Base-by-base conservation (phyloP, 2,113 vertebrate species). In the Podilymbus podiceps region DNA sequence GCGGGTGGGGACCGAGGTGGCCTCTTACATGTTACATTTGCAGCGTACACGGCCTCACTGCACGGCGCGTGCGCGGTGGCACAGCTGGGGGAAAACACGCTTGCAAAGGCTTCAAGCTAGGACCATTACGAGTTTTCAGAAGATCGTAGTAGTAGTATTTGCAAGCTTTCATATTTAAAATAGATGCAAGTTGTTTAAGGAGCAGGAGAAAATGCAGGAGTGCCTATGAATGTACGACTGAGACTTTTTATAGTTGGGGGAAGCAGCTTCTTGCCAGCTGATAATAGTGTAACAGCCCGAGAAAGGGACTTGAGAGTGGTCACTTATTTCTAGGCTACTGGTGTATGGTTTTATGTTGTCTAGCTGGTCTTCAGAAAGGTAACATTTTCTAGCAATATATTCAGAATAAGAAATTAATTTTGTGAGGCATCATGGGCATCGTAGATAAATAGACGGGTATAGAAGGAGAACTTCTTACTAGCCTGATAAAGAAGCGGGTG, bases 41-140 rank as follows among this genome's bases (percentile, higher is more conserved):
- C 13, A 13, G 25, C 0, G 5, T 53, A 21, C 17, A 0, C 0
- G 2, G 8, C 56, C n/a, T 15, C 16, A 5, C 10, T 49, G 79
- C 47, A 12, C 33, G 47, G 2, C 1, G 2, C 3, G 0, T 0
- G 6, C 13, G 31, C 67, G 50, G 46, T 35, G 35, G 12, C 68
- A 22, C 44, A 44, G 64, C 33, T 16, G 9, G 12, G 31, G 44
- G 28, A 49, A 4, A 5, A 1, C 13, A 15, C 24, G 5, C 49
- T 20, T 49, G 16, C 47, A 25, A 21, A 11, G 24, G 31, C 63
- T 47, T 55, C n/a, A 55, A 24, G 44, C 19, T 47, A 4, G 49
- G 25, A 18, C 13, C 21, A 9, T 42, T 24, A 9, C 20, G 27
- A 53, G 11, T 76, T 93, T 75, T 74, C 24, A 46, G 9, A 80